Conservation (phyloP, 2,113 vertebrate genomes). For the Triplophysa siluroides region DNA sequence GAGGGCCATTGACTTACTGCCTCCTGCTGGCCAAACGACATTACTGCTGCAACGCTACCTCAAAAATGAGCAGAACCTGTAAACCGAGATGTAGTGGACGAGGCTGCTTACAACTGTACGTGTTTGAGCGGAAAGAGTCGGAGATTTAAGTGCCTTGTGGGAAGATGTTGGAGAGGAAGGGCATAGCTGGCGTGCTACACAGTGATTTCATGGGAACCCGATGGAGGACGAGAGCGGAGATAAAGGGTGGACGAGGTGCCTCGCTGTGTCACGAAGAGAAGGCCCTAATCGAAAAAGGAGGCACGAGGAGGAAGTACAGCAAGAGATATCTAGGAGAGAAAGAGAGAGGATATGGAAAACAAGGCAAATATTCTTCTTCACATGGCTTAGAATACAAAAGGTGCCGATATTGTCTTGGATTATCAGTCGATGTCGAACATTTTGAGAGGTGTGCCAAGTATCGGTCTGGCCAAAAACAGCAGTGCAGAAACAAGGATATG, state of each 20-base stretch:
- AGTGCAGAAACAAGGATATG: not conserved
- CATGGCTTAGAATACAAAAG: slow-evolving; percentile 9
- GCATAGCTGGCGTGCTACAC: slow-evolving; percentile 16
- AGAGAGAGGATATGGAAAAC: slow-evolving; percentile 32
- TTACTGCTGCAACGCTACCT: not conserved
- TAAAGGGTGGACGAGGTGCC: not conserved
- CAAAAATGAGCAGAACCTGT: not conserved
- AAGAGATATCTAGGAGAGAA: slow-evolving; percentile 54
- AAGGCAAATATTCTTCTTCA: slow-evolving; percentile 23
- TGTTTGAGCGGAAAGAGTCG: not conserved
- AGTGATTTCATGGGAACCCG: slow-evolving; percentile 32
- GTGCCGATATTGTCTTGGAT: slow-evolving; percentile 26
- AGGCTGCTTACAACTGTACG: not conserved
- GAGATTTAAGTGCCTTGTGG: slow-evolving; percentile 22
- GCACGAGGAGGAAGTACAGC: slow-evolving; percentile 31
- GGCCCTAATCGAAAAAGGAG: slow-evolving; percentile 39
- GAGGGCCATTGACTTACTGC: not conserved
- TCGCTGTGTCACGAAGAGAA: slow-evolving; percentile 28
- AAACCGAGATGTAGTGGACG: slow-evolving; percentile 1
- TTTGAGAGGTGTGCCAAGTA: not conserved
- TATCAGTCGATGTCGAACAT: not conserved
- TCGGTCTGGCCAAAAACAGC: not conserved
- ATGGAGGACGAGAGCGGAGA: not conserved
- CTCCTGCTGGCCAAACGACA: slow-evolving; percentile 18
- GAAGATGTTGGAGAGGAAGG: not conserved